Evolutionary conservation across 2,113 vertebrate species (phyloP), one percentile per base, ranked within the genome.

Genomic region (Sterrhoptilus dennistouni): DNA sequence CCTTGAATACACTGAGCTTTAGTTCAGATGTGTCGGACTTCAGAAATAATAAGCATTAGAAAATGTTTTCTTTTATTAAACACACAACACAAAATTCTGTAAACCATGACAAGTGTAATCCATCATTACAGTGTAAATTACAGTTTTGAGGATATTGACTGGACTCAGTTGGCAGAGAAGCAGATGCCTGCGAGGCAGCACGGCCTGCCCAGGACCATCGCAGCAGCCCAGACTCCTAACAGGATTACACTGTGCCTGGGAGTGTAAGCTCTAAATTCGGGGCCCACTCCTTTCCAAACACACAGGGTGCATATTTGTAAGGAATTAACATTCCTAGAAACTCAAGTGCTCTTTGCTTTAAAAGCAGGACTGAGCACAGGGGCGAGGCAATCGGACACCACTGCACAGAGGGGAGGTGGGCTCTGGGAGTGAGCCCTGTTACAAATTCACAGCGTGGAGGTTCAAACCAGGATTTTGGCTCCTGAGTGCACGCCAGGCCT

Each of bases 51-150:
- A 95, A 96, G 84, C 75, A 52, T 56, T 80, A 92, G 59, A 80
- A 94, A 54, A 47, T 20, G 17, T 90, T 97, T 93, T 83, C 50
- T 89, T 96, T 96, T 95, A 96, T 95, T 94, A 96, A 91, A 70
- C 53, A 50, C 75, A 27, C 38, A 63, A 80, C 79, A 87, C 89
- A 96, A 87, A 95, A 91, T 80, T 91, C 93, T 63, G 66, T 83
- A 93, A 89, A 78, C 27, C 8, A 27, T 89, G 93, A 94, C 92
- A 95, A 88, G 81, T 6, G 8, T 75, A 97, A 97, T 97, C 93
- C 82, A 83, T 95, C 95, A 92, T 94, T 96, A 95, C 93, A 94
- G 92, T 97, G 93, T 93, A 96, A 97, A 97, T 95, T 87, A 96
- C 94, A 92, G 94, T 96, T 96, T 77, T 91, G 94, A 96, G 94